Percentiles rank a stretch among this genome's conserved stretches.
Conservation (phyloP, 2,113 vertebrate species). For the Pollimyrus isidori region DNA sequence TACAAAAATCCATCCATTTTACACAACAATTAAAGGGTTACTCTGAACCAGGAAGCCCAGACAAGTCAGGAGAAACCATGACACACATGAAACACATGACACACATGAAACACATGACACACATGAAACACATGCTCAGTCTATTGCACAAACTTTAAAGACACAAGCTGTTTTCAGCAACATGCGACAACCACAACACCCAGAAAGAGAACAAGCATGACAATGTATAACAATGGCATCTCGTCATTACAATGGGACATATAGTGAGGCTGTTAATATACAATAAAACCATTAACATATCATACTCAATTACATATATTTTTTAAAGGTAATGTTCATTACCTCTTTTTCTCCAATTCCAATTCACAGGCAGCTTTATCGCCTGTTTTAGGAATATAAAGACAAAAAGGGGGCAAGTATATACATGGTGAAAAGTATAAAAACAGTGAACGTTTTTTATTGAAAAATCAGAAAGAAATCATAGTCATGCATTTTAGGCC, state of each 20-base stretch:
- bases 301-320: background rate
- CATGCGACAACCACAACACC: background rate
- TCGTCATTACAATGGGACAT: background rate
- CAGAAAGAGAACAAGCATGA: background rate
- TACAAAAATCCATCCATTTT: background rate
- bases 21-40: background rate
- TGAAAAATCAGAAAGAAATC: background rate
- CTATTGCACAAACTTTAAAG: background rate
- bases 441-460: background rate
- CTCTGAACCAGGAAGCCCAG: background rate
- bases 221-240: background rate
- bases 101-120: too few species aligned
- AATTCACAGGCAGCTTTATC: conserved; percentile 14
- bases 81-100: too few species aligned
- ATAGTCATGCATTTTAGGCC: background rate
- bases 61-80: background rate
- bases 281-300: background rate
- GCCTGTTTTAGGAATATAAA: conserved; percentile 7
- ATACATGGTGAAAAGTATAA: background rate
- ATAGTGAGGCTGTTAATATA: background rate
- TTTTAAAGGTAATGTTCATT: background rate
- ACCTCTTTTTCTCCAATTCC: conserved; percentile 44
- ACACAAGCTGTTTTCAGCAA: background rate
- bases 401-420: background rate
- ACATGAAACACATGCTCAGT: background rate